phyloP scores from a whole-genome alignment of 2,797 vertebrate genomes.

The Galago senegalensis region DNA sequence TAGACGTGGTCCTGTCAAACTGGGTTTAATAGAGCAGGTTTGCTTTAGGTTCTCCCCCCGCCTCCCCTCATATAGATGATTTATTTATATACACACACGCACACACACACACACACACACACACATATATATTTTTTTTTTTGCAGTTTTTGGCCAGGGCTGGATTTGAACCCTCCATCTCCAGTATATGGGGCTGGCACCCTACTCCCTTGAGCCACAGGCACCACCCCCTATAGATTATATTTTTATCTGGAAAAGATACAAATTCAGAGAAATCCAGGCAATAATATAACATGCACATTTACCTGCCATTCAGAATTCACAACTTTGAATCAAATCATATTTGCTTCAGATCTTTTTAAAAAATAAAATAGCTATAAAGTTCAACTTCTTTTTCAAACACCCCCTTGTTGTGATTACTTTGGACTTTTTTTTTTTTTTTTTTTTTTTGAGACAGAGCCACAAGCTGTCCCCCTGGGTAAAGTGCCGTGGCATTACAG shows the following conservation, averaged over 20 bases:
- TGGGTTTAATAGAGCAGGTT: not conserved
- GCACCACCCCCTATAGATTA: not conserved
- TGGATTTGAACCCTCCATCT: no score
- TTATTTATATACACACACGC: no score
- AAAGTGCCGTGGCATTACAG: no score
- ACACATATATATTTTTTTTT: no score
- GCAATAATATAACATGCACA: not conserved
- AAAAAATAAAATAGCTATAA: not conserved
- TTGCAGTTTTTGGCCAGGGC: no score
- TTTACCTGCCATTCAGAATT: not conserved
- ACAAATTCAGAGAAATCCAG: not conserved
- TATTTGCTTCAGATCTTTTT: constrained; percentile 44
- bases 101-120: no score
- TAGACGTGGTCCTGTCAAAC: not conserved
- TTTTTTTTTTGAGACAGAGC: no score
- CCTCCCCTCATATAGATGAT: no score
- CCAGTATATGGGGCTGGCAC: no score
- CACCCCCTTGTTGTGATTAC: not conserved
- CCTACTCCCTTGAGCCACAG: no score
- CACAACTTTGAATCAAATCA: not conserved
- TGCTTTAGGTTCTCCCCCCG: not conserved
- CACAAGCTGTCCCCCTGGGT: no score
- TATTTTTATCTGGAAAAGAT: not conserved
- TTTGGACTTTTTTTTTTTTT: no score
- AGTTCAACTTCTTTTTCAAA: not conserved